Evolutionary conservation across 2,113 vertebrate genomes (phyloP), one percentile per base, ranked within the genome.

Genomic region (Chaenocephalus aceratus): DNA sequence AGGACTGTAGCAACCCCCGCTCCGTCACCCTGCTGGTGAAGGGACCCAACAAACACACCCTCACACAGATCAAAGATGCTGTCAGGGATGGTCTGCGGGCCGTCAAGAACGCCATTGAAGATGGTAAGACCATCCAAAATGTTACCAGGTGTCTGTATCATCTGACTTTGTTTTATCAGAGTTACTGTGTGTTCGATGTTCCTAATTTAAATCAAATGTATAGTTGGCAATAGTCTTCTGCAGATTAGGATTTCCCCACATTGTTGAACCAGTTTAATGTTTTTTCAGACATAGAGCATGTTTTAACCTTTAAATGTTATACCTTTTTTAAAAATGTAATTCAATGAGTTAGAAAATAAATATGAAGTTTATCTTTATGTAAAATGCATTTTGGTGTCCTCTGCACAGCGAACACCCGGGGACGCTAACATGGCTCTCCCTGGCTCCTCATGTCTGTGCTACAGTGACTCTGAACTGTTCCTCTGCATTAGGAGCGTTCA

Each of bases 31-130:
- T 99, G 79, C 89, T 99, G 92, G 89, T 99, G 88, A 97, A 97
- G 88, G 97, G 97, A 21, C 98, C 98, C 9, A 99, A 99, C 89
- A 99, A 99, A 86, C 98, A 99, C 83, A 99, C 98, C 0, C 95
- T 99, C 0, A 98, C 93, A 1, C 98, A 99, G 66, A 99, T 99
- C 93, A 99, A 99, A 95, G 98, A 99, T 6, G 98, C 98, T 0
- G 92, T 99, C 1, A 92, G 98, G 82, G 98, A 99, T 2, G 98
- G 97, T 1, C 94, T 99, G 80, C 91, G 98, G 1, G 98, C 98
- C 0, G 97, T 99, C 18, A 99, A 99, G 84, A 99, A 99, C 0
- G 97, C 98, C n/a, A 96, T 99, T 0, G 97, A 99, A 89, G 98
- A 99, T 59, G 97, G 98, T 99, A 86, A 64, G 81, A 58, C 8